phyloP scores from a whole-genome alignment of 2,797 vertebrate species.

The Dendrocincla fuliginosa region DNA sequence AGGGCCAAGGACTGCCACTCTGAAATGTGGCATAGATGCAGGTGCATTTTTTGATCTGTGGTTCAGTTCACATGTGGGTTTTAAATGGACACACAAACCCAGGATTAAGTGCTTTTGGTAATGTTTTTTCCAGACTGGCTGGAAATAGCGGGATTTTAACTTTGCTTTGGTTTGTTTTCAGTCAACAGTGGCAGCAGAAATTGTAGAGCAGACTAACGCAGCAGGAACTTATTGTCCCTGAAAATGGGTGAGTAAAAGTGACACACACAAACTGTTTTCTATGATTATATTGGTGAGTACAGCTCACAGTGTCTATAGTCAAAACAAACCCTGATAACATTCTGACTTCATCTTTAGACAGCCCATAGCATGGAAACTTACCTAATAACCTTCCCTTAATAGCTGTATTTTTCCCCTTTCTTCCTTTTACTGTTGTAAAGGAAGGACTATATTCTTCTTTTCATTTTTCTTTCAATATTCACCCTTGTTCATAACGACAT shows the following conservation, averaged over 20 bases:
- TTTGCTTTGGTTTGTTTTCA: constrained; percentile 10
- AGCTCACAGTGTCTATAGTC: not conserved
- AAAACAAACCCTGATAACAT: constrained; percentile 29
- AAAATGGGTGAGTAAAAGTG: not conserved
- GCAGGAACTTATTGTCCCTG: not conserved
- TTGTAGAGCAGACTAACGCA: not conserved
- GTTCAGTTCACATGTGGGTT: not conserved
- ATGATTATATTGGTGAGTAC: not conserved
- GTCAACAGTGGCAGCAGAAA: constrained; percentile 8
- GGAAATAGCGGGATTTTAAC: not conserved
- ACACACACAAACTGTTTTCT: not conserved
- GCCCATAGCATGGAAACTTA: not conserved
- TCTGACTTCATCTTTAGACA: not conserved
- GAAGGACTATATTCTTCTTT: not conserved
- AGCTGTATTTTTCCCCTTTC: not conserved
- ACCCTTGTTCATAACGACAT: not conserved
- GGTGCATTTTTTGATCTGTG: not conserved
- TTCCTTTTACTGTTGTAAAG: not conserved
- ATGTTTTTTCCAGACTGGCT: not conserved
- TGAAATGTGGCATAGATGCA: not conserved
- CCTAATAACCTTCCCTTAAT: not conserved
- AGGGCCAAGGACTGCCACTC: not conserved
- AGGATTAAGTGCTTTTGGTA: not conserved
- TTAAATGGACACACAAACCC: not conserved
- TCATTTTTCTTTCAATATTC: not conserved